Evolutionary conservation across 2,888 invertebrate species (phyloP).

Genomic region (Troilus luridus): DNA sequence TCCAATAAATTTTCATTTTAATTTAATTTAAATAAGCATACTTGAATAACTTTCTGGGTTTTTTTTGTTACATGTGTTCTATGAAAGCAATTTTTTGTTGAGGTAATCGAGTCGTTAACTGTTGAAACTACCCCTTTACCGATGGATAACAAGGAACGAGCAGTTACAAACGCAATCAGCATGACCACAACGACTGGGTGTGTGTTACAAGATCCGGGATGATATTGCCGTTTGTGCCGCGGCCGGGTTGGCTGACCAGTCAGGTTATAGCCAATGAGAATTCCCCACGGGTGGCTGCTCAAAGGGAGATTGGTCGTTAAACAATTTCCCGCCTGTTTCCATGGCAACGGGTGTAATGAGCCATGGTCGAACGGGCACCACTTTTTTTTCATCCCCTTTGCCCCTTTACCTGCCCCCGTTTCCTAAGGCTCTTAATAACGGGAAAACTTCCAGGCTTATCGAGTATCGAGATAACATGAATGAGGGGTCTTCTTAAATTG

Average conservation of each 20-base stretch:
- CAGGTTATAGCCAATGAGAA: constrained; percentile 56
- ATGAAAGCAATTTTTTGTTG: too few species aligned
- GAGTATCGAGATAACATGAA: not conserved
- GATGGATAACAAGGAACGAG: too few species aligned
- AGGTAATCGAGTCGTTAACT: not conserved
- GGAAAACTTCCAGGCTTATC: not conserved
- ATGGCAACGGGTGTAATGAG: constrained; percentile 56
- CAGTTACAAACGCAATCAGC: not conserved
- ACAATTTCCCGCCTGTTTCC: constrained; percentile 58
- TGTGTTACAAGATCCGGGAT: not conserved
- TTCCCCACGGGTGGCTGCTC: constrained; percentile 45
- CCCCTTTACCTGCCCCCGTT: constrained; percentile 41
- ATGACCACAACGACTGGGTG: not conserved
- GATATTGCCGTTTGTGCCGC: not conserved
- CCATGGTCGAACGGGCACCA: constrained; percentile 42
- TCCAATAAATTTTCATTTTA: too few species aligned
- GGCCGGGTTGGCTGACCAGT: constrained; percentile 9
- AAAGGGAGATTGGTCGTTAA: constrained; percentile 59
- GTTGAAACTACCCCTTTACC: not conserved
- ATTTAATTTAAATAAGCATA: too few species aligned
- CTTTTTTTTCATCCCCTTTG: constrained; percentile 31
- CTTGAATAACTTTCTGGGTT: too few species aligned
- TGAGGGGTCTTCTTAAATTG: not conserved
- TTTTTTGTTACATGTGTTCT: too few species aligned
- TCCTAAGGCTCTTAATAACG: constrained; percentile 28